Percentiles rank a stretch among this genome's conserved stretches.
Conservation (phyloP, 2,888 invertebrate species). For the Calliopum simillimum region DNA sequence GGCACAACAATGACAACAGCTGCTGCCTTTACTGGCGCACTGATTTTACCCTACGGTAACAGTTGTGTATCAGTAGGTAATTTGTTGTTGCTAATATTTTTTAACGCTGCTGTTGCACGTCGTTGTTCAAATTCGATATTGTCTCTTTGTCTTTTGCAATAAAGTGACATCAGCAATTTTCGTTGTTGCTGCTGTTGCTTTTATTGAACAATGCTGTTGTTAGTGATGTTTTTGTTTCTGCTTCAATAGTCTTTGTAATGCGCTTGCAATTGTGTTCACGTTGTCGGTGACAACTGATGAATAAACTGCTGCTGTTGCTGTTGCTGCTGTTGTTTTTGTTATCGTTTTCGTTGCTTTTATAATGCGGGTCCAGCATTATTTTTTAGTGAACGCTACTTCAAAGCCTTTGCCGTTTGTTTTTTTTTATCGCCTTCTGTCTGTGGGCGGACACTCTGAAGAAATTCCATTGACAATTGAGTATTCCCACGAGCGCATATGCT, state of each 20-base stretch:
- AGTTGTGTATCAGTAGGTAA: not conserved
- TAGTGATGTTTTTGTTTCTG: slow-evolving; percentile 11
- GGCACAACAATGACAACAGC: no score
- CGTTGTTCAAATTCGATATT: slow-evolving; percentile 12
- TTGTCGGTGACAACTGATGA: no score
- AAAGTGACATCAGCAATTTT: not conserved
- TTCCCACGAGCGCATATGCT: no score
- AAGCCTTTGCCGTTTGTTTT: not conserved
- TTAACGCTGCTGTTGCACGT: not conserved
- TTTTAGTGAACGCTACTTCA: not conserved
- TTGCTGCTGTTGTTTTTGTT: slow-evolving; percentile 12
- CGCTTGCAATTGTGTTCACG: not conserved
- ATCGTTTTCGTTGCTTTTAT: not conserved
- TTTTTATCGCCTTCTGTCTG: not conserved
- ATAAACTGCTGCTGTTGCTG: slow-evolving; percentile 22
- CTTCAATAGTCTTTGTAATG: slow-evolving; percentile 16
- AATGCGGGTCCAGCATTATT: slow-evolving; percentile 16
- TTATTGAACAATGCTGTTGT: slow-evolving; percentile 25
- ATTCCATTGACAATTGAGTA: no score
- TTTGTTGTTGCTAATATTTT: not conserved
- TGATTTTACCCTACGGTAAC: no score
- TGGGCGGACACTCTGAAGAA: no score
- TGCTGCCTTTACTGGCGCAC: no score
- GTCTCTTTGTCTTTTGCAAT: not conserved
- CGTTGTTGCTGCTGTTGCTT: slow-evolving; percentile 3